Evolutionary conservation across 2,113 vertebrate genomes (phyloP).

Genomic region (Eublepharis macularius): DNA sequence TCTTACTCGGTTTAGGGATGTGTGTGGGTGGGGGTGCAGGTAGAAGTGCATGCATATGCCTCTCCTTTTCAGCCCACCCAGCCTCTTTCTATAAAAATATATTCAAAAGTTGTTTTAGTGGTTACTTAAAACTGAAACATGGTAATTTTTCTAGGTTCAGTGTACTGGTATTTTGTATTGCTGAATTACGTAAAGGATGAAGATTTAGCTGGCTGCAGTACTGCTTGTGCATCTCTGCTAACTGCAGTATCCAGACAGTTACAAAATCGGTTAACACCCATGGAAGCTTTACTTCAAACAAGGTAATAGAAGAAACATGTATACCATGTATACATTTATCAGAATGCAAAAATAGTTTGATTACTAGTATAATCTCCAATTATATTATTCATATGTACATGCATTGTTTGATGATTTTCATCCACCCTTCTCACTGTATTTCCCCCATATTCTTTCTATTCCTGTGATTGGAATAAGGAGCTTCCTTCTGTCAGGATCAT

Average conservation of each 20-base stretch:
- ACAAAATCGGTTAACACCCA: constrained; percentile 93
- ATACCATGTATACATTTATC: background rate
- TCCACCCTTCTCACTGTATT: too few relatives aligned
- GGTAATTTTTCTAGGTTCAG: constrained; percentile 80
- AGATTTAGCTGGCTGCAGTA: constrained; percentile 94
- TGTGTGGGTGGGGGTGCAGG: too few relatives aligned
- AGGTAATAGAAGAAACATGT: constrained; percentile 75
- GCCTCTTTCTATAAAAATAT: background rate
- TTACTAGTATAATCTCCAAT: background rate
- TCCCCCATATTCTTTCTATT: background rate
- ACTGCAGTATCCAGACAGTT: constrained; percentile 93
- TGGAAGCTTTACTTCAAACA: constrained; percentile 96
- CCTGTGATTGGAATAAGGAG: background rate
- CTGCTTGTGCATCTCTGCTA: constrained; percentile 90
- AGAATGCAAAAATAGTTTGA: background rate
- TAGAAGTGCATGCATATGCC: too few relatives aligned
- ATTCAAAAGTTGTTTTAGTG: background rate
- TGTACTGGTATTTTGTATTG: constrained; percentile 99
- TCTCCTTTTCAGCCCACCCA: too few relatives aligned
- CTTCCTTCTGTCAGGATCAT: background rate
- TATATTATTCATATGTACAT: background rate
- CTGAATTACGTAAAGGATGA: constrained; percentile 99
- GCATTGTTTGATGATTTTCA: background rate
- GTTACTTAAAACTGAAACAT: background rate
- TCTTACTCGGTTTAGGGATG: background rate